A percentile compares a stretch with the other conserved stretches of the same genome.
These are phyloP conservation scores for Ceraclea dissimilis DNA, from an alignment of 2,888 invertebrate species.

Conservation along the genomic window DNA sequence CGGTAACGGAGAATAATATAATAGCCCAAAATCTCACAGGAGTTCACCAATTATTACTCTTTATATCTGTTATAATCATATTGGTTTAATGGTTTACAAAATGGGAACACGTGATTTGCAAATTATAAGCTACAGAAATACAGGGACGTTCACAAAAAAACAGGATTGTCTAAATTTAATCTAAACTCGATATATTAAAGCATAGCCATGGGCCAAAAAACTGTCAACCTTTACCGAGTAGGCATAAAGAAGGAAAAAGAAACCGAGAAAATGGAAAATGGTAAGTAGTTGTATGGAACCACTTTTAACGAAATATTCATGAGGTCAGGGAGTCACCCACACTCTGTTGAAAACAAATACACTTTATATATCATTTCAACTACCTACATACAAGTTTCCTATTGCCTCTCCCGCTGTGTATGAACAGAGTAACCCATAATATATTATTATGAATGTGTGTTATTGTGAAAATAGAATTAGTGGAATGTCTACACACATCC, in stretches of 20 bases:
- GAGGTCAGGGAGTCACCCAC: slow-evolving; percentile 17
- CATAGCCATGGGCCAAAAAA: not conserved
- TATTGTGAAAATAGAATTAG: not conserved
- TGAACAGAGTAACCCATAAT: too few relatives aligned
- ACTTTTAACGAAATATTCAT: slow-evolving; percentile 25
- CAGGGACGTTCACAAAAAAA: too few relatives aligned
- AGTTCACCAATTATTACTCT: too few relatives aligned
- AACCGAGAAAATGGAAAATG: slow-evolving; percentile 7
- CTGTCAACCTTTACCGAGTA: not conserved
- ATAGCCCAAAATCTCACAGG: too few relatives aligned
- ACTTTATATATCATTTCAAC: slow-evolving; percentile 22
- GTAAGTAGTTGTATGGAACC: slow-evolving; percentile 15
- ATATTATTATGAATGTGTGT: too few relatives aligned
- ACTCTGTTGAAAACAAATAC: slow-evolving; percentile 17
- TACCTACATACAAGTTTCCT: slow-evolving; percentile 20
- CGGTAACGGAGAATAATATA: too few relatives aligned
- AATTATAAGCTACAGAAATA: too few relatives aligned
- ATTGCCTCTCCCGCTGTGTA: not conserved
- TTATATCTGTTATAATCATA: too few relatives aligned
- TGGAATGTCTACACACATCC: not conserved
- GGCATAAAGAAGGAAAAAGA: slow-evolving; percentile 10
- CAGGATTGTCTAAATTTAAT: slow-evolving; percentile 1
- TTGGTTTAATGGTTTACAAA: too few relatives aligned
- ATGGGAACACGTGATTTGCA: too few relatives aligned
- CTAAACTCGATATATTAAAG: slow-evolving; percentile 1